Evolutionary conservation across 1,140 invertebrate genomes (phyloP), one percentile per base, ranked within the genome.

Genomic region (Ruditapes philippinarum): DNA sequence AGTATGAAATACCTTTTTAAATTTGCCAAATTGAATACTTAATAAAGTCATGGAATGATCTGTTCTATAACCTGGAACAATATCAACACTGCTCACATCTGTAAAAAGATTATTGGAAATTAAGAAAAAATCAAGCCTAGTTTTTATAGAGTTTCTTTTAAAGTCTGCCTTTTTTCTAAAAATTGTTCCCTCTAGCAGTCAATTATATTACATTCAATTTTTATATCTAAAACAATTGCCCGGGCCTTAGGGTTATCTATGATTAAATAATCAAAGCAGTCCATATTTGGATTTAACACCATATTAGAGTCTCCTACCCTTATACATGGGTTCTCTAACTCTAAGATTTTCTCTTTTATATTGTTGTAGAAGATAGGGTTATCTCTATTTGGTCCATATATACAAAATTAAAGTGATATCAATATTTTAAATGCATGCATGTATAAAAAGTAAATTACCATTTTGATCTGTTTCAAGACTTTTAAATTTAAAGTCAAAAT

Each of bases 341-440:
- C 14, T 38, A 57, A 40, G 5, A 57, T 68, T 42, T 86, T 70
- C 19, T 81, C 31, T 85, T 70, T n/a, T 62, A 89, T 22, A 12
- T 70, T 38, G 12, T 36, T 40, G 70, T 85, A 91, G 54, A 91
- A 88, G 4, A 42, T 19, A 42, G 90, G 86, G n/a, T 51, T 60
- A 62, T 91, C 90, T 62, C 31, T 76, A 45, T 91, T 91, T 51
- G 90, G 90, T 0, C 81, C 90, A 76, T 91, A 89, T 74, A 89
- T 17, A 76, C 38, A 81, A 5, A n/a, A 73, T 31, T 31, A 89
- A 19, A 36, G 79, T 42, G 28, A 89, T 28, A 33, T 65, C 79
- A 25, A 81, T 81, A 31, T 45, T 19, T n/a, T n/a, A 11, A 49
- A 76, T 62, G 19, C 22, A 22, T 28, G 25, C 45, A 54, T 70